Conservation (phyloP, 2,113 vertebrate species). For the Gobiocypris rarus region DNA sequence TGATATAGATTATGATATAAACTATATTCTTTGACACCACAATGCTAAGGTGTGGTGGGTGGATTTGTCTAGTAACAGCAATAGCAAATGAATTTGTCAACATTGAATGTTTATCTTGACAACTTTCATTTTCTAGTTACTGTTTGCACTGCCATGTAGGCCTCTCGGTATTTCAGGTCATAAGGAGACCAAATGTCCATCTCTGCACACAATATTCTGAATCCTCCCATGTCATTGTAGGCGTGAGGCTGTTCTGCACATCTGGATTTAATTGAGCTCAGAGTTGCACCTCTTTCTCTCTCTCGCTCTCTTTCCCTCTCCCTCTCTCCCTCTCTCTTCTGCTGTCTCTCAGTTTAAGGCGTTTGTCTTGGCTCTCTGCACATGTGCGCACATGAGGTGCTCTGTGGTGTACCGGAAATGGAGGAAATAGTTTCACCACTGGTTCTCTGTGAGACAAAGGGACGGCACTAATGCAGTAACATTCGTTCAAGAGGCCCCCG, state of each 20-base stretch:
- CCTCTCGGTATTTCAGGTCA: background rate
- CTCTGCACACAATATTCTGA: conserved; percentile 20
- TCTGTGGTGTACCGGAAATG: conserved; percentile 42
- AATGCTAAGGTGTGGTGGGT: background rate
- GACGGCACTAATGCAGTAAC: background rate
- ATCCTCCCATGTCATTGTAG: conserved; percentile 44
- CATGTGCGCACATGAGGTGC: conserved; percentile 39
- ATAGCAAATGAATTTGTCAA: background rate
- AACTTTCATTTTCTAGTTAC: background rate
- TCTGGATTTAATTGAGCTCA: conserved; percentile 71
- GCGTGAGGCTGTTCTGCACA: conserved; percentile 64
- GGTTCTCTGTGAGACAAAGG: conserved; percentile 39
- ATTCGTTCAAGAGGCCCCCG: background rate
- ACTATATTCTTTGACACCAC: no score
- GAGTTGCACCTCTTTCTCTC: conserved; percentile 52
- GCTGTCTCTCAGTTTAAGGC: conserved; percentile 48
- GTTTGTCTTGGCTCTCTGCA: conserved; percentile 63
- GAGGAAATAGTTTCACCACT: conserved; percentile 49
- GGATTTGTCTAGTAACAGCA: background rate
- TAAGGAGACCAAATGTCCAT: conserved; percentile 47
- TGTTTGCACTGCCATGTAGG: background rate
- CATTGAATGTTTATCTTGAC: background rate
- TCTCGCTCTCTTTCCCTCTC: conserved; percentile 32
- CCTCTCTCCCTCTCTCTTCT: conserved; percentile 15
- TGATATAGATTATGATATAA: background rate